Evolutionary conservation across 2,797 vertebrate genomes (phyloP), one percentile per base, ranked within the genome.

Genomic region (Platyrinchus mystaceus): DNA sequence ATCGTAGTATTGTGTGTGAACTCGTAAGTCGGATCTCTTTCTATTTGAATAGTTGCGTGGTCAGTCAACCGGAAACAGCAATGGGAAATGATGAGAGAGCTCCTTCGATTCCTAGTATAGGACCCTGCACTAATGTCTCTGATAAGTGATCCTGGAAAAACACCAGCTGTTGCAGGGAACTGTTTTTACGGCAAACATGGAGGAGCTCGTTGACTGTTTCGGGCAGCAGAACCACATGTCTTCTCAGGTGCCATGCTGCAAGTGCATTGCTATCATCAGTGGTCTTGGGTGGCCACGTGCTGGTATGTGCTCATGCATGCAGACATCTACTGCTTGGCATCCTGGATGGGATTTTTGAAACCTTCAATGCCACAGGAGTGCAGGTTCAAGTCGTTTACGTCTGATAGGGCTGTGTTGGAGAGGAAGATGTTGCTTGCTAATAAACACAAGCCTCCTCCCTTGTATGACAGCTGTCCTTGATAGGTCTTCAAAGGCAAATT

Each of bases 1-100:
- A 99, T 99, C 1, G 98, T 99, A 11, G 99, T 99, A n/a, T 97
- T 99, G 88, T 99, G 99, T 88, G 98, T 99, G 93, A 99, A 99
- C 97, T 99, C 99, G 99, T 99, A 98, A 99, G 98, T 99, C 32
- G 1, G 1, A 14, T 58, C 43, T 73, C 39, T 18, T 76, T 18
- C 41, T 82, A 7, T 53, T 89, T 39, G 10, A 26, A 22, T n/a
- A 9, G 20, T 16, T 53, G 24, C 27, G 50, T 55, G 71, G 34
- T 12, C 77, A 56, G 63, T 79, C 60, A 93, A 21, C 28, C 50
- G 59, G 85, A 37, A 90, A 56, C 49, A 58, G 17, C 28, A 76
- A 18, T 34, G 53, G 49, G 41, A 52, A 64, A 17, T 17, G 28
- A 52, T 70, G 21, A 44, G 17, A 52, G 18, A 63, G 9, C 30